Base-by-base conservation (phyloP, 2,888 invertebrate genomes). In the Pollenia griseotomentosa region DNA sequence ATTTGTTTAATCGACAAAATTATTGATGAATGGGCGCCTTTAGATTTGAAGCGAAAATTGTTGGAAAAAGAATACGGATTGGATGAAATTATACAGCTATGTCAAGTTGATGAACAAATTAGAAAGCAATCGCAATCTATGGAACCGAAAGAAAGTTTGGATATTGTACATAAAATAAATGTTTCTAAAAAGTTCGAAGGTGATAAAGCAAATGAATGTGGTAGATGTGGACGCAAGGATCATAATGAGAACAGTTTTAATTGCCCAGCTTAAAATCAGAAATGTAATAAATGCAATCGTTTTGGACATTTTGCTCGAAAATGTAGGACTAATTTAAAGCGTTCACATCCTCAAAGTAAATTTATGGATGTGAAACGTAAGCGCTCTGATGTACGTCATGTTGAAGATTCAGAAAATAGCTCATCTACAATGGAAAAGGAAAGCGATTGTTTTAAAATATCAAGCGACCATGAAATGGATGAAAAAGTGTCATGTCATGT, bases 21-120 rank as follows among this genome's bases (percentile, higher is more conserved):
- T n/a, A 88, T 88, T 61, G 86, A 87, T 74, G 75, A 81, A 12
- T 89, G 84, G 88, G 86, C 84, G 53, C 80, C 85, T 61, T 46
- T 63, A 9, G 85, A 88, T 48, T 68, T 88, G 11, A 89, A 88
- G 71, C 88, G 87, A 66, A 79, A 80, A 63, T 66, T 89, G 19
- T 70, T 88, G 11, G 87, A 89, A 85, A 80, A 80, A 71, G 71
- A 80, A 59, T 71, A 71, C 46, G 71, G 19, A 51, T 63, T 71
- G 71, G 71, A 70, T 80, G 77, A 77, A 66, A 77, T 77, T 53
- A 75, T 75, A 77, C 65, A 77, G 42, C 44, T 66, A 40, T 88
- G 86, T 66, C 84, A 85, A 46, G 73, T 88, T 51, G 51, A 88
- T 23, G 83, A 88, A 48, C 83, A 88, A 59, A 87, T 89, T n/a